Evolutionary conservation across 2,888 invertebrate genomes (phyloP).

Genomic region (Yponomeuta evonymella): DNA sequence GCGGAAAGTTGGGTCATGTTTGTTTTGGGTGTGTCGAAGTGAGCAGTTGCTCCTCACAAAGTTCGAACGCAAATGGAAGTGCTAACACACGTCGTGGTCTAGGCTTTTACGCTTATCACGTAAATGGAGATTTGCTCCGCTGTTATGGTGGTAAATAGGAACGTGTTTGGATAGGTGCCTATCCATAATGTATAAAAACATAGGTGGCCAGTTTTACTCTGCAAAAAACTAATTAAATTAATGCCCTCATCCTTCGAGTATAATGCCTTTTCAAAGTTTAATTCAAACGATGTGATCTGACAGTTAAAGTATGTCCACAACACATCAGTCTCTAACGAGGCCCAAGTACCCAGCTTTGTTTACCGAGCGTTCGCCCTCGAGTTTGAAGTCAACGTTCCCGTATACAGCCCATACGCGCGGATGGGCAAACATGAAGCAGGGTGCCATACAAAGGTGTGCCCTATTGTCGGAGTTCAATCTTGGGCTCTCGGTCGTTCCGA

Average conservation of each 20-base stretch:
- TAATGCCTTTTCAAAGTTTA: too few species aligned
- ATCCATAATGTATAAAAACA: too few species aligned
- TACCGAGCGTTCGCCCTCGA: neutral
- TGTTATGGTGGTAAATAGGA: neutral
- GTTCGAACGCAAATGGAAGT: neutral
- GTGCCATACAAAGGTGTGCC: neutral
- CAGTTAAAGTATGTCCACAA: too few species aligned
- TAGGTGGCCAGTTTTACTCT: too few species aligned
- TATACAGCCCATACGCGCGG: neutral
- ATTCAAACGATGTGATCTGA: too few species aligned
- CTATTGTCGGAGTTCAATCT: neutral
- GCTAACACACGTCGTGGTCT: neutral
- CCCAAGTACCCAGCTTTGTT: neutral
- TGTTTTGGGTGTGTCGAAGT: constrained; percentile 3
- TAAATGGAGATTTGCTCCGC: neutral
- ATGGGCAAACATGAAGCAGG: neutral
- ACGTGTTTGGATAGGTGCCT: neutral
- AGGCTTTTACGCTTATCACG: neutral
- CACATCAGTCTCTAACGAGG: neutral
- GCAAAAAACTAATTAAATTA: too few species aligned
- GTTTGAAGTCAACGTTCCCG: neutral
- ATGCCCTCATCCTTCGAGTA: too few species aligned
- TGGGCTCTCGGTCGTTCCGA: neutral
- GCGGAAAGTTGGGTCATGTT: constrained; percentile 5
- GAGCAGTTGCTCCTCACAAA: constrained; percentile 7